Conservation (phyloP, 2,113 vertebrate genomes). For the Scatophagus argus region DNA sequence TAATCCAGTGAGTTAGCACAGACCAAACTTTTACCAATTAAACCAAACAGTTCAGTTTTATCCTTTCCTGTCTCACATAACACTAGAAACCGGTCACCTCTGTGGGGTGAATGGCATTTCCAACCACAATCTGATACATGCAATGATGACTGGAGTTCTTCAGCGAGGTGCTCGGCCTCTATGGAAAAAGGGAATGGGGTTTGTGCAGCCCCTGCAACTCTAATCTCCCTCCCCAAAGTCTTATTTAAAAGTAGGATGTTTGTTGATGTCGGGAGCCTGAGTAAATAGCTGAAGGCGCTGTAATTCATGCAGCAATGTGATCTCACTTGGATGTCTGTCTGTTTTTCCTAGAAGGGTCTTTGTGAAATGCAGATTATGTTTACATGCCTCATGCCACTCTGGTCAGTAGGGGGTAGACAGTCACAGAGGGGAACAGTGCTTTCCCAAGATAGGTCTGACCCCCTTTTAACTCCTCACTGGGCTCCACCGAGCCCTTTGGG, state of each 20-base stretch:
- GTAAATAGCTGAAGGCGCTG: conserved; percentile 75
- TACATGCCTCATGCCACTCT: conserved; percentile 67
- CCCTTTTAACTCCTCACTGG: conserved; percentile 68
- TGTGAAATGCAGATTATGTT: conserved; percentile 80
- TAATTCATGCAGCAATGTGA: conserved; percentile 69
- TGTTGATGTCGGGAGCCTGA: conserved; percentile 70
- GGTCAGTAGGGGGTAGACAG: conserved; percentile 72
- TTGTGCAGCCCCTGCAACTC: conserved; percentile 23
- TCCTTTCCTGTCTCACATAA: conserved; percentile 17
- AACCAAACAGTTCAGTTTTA: not conserved
- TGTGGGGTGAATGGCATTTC: conserved; percentile 24
- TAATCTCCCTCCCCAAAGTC: conserved; percentile 61
- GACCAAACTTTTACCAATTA: conserved; percentile 12
- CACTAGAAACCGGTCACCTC: conserved; percentile 9
- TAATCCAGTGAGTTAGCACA: conserved; percentile 11
- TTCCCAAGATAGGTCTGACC: conserved; percentile 70
- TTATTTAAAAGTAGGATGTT: conserved; percentile 73
- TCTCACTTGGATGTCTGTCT: conserved; percentile 64
- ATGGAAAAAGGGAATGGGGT: conserved; percentile 19
- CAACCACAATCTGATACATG: conserved; percentile 31
- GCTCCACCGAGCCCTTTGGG: conserved; percentile 69
- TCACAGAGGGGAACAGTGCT: conserved; percentile 57
- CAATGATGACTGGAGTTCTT: conserved; percentile 27
- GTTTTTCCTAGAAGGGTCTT: conserved; percentile 67
- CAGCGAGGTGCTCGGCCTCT: conserved; percentile 15